Evolutionary conservation across 2,888 invertebrate genomes (phyloP).

Genomic region (Lasioglossum leucozonium): DNA sequence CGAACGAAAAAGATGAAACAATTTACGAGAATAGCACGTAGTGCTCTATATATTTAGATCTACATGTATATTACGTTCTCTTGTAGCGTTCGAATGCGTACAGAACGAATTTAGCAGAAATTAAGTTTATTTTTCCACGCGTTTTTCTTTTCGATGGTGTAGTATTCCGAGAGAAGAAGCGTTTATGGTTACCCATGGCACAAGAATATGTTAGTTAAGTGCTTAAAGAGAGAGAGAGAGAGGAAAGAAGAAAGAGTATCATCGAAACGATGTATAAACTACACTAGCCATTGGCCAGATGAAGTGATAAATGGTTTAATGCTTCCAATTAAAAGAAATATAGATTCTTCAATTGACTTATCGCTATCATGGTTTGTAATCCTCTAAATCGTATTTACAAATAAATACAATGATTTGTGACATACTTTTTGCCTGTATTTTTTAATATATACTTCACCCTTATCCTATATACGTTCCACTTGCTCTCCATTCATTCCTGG

Average conservation of each 20-base stretch:
- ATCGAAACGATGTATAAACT: slow-evolving; percentile 59
- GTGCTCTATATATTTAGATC: slow-evolving; percentile 40
- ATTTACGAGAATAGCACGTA: slow-evolving; percentile 31
- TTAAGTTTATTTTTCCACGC: slow-evolving; percentile 50
- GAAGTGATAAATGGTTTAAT: slow-evolving; percentile 69
- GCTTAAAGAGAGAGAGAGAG: slow-evolving; percentile 23
- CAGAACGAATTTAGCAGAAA: slow-evolving; percentile 53
- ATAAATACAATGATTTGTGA: slow-evolving; percentile 72
- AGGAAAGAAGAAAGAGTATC: slow-evolving; percentile 35
- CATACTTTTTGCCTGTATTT: slow-evolving; percentile 16
- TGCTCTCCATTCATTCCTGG: background rate
- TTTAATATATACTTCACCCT: background rate
- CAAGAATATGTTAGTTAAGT: slow-evolving; percentile 65
- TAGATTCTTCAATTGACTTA: slow-evolving; percentile 68
- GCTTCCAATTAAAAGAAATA: slow-evolving; percentile 71
- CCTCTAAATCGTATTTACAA: slow-evolving; percentile 68
- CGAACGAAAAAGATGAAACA: background rate
- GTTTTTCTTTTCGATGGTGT: slow-evolving; percentile 41
- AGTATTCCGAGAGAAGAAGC: slow-evolving; percentile 37
- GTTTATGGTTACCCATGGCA: slow-evolving; percentile 62
- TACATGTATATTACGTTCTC: slow-evolving; percentile 41
- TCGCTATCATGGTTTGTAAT: slow-evolving; percentile 70
- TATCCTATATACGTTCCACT: background rate
- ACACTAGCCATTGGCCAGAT: slow-evolving; percentile 63
- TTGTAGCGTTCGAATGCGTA: slow-evolving; percentile 25